Conservation (phyloP, 2,113 vertebrate species). For the Nothobranchius kuhntae region DNA sequence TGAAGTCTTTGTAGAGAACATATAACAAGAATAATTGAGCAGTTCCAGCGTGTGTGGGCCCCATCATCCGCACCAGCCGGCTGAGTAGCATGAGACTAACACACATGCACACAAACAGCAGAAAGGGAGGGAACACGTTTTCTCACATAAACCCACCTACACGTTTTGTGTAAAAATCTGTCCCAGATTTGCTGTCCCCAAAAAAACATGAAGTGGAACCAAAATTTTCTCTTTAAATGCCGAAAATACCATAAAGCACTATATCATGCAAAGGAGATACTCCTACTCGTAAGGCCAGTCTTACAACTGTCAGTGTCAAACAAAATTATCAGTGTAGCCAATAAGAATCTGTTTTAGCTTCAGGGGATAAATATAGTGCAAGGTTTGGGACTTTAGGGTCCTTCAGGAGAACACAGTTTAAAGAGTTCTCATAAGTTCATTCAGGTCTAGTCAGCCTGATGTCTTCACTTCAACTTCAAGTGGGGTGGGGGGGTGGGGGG, state of each 20-base stretch:
- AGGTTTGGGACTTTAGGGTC: too few relatives aligned
- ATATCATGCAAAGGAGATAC: constrained; percentile 29
- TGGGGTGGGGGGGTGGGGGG: too few relatives aligned
- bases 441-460: too few relatives aligned
- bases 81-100: constrained; percentile 43
- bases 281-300: constrained; percentile 12
- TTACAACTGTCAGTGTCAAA: constrained; percentile 43
- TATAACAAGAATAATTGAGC: constrained; percentile 84
- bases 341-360: not conserved
- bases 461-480: too few relatives aligned
- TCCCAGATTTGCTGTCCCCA: constrained; percentile 49
- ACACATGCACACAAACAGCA: constrained; percentile 15
- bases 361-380: too few relatives aligned
- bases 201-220: constrained; percentile 31
- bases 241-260: constrained; percentile 32
- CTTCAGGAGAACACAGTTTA: too few relatives aligned
- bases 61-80: constrained; percentile 45
- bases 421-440: too few relatives aligned
- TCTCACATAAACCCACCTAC: constrained; percentile 54
- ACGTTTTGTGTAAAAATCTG: constrained; percentile 55
- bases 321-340: constrained; percentile 19
- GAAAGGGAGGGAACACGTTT: constrained; percentile 42
- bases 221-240: constrained; percentile 22
- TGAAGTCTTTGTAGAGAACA: constrained; percentile 85
- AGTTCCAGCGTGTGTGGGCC: constrained; percentile 62